Evolutionary conservation across 2,888 invertebrate genomes (phyloP).

Genomic region (Harmothoe impar): DNA sequence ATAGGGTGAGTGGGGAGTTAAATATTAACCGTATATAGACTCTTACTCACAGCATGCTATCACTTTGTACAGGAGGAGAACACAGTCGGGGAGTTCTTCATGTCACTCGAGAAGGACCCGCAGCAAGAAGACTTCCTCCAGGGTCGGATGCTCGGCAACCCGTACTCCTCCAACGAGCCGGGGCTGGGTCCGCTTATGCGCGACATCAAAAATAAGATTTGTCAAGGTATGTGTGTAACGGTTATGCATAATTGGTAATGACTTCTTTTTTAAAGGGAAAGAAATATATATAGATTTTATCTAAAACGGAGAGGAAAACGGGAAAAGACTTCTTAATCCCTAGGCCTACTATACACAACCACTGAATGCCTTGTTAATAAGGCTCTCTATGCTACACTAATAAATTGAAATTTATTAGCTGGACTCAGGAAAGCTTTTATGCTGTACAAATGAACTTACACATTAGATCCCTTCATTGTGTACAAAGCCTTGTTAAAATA

Average conservation of each 20-base stretch:
- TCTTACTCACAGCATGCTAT: too few relatives aligned
- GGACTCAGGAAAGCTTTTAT: too few relatives aligned
- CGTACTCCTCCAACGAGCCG: constrained; percentile 95
- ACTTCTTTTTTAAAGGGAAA: background rate
- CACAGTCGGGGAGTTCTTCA: constrained; percentile 97
- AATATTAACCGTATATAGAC: background rate
- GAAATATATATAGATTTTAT: background rate
- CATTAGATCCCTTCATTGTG: too few relatives aligned
- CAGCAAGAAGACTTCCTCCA: constrained; percentile 99
- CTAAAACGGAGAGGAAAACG: background rate
- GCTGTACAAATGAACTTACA: too few relatives aligned
- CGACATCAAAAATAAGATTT: constrained; percentile 98
- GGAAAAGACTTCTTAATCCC: background rate
- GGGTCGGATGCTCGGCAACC: constrained; percentile 98
- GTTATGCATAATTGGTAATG: background rate
- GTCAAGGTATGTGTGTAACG: constrained; percentile 76
- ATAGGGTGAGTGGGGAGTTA: too few relatives aligned
- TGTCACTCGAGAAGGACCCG: constrained; percentile 98
- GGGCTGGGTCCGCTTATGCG: constrained; percentile 98
- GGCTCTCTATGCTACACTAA: too few relatives aligned
- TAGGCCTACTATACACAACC: too few relatives aligned
- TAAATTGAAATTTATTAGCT: too few relatives aligned
- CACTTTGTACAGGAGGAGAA: constrained; percentile 89
- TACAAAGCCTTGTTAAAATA: too few relatives aligned
- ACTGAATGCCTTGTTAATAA: too few relatives aligned